Conservation (phyloP, 1,140 invertebrate genomes). For the Tetranychus urticae region DNA sequence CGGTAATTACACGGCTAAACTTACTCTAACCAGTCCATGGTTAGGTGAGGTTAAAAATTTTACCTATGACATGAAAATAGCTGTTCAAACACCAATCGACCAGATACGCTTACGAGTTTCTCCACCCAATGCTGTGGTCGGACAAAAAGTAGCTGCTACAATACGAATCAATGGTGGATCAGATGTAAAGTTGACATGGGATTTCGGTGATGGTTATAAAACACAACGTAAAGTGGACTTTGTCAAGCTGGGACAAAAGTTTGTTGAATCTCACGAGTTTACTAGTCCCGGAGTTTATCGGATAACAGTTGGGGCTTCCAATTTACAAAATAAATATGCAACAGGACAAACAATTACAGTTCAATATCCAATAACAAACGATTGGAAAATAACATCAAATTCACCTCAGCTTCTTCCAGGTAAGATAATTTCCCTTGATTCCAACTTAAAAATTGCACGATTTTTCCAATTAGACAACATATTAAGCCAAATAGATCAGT, state of each 20-base stretch:
- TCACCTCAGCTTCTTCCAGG: conserved; percentile 13
- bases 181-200: conserved; percentile 14
- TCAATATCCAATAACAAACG: conserved; percentile 13
- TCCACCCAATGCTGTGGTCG: conserved; percentile 12
- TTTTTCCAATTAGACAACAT: too few relatives aligned
- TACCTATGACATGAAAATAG: conserved; percentile 3
- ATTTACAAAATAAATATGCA: conserved; percentile 13
- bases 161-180: conserved; percentile 13
- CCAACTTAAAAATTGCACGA: too few relatives aligned
- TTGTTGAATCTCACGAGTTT: conserved; percentile 12
- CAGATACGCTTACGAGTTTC: conserved; percentile 11
- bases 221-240: conserved; percentile 9
- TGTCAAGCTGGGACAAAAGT: conserved; percentile 10
- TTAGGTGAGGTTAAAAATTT: background rate
- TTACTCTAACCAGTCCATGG: conserved; percentile 1
- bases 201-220: conserved; percentile 15
- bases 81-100: conserved; percentile 11
- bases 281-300: conserved; percentile 13
- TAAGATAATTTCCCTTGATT: background rate
- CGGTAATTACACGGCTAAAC: conserved; percentile 6
- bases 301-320: conserved; percentile 12
- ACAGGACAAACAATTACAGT: conserved; percentile 10
- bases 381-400: conserved; percentile 12
- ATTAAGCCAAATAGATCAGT: too few relatives aligned
- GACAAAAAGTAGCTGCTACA: conserved; percentile 12